A percentile compares a stretch with the other conserved stretches of the same genome.
Conservation (phyloP, 1,140 invertebrate genomes). For the Andrena cerasifolii region DNA sequence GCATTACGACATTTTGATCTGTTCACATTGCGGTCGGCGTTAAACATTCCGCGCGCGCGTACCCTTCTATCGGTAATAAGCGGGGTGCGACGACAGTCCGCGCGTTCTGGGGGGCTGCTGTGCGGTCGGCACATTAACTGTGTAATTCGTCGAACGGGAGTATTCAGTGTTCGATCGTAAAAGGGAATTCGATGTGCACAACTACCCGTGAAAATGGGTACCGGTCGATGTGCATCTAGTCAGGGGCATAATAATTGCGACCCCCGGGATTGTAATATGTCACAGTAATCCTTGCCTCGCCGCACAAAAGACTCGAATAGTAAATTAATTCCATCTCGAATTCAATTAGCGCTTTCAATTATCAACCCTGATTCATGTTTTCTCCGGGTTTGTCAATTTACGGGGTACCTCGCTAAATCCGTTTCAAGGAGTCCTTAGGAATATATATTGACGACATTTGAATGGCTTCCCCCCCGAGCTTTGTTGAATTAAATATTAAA, state of each 20-base stretch:
- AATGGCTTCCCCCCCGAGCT: too few relatives aligned
- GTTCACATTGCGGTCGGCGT: conserved; percentile 48
- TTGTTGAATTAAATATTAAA: too few relatives aligned
- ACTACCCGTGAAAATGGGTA: conserved; percentile 51
- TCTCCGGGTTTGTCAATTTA: neutral
- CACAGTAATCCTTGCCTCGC: conserved; percentile 30
- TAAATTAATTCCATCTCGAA: neutral
- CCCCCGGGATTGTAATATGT: conserved; percentile 19
- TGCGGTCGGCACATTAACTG: conserved; percentile 21
- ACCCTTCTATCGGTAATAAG: conserved; percentile 64
- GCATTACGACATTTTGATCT: conserved; percentile 63
- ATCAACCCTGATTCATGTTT: neutral
- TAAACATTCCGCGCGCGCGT: conserved; percentile 60
- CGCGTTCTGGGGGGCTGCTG: too few relatives aligned
- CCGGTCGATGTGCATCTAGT: conserved; percentile 36
- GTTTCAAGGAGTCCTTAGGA: too few relatives aligned
- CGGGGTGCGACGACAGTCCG: conserved; percentile 26
- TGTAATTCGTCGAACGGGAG: conserved; percentile 49
- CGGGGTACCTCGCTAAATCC: too few relatives aligned
- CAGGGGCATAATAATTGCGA: conserved; percentile 37
- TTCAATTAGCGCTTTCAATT: neutral
- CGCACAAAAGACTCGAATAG: conserved; percentile 22
- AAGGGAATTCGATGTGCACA: conserved; percentile 65
- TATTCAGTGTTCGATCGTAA: conserved; percentile 52
- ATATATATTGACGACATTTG: too few relatives aligned